A percentile compares a stretch with the other conserved stretches of the same genome.
phyloP scores from a whole-genome alignment of 2,113 vertebrate genomes.

The Indri indri region DNA sequence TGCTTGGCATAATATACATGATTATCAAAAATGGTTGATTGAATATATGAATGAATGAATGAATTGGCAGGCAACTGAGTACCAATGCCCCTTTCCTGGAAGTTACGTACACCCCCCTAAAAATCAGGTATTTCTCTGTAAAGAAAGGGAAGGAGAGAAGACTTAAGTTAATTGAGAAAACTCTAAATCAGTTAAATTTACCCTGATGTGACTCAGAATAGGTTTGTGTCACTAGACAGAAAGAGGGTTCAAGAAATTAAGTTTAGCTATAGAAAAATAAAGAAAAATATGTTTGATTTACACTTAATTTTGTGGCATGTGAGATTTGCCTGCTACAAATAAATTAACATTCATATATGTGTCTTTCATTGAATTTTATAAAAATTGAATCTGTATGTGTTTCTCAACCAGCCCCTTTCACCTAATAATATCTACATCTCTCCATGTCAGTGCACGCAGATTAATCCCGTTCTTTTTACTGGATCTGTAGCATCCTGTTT shows the following conservation, averaged over 20 bases:
- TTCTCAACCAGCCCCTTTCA: background rate
- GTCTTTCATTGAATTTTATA: background rate
- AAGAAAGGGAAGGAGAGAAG: background rate
- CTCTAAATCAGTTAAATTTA: background rate
- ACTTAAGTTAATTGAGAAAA: too few species aligned
- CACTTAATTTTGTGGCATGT: background rate
- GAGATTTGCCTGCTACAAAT: background rate
- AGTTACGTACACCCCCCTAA: too few species aligned
- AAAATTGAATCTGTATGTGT: background rate
- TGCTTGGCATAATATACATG: background rate
- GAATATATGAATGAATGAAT: background rate
- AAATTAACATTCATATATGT: background rate
- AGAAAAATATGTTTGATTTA: background rate
- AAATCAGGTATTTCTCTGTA: background rate
- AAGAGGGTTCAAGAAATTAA: background rate
- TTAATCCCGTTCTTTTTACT: background rate
- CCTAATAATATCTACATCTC: background rate
- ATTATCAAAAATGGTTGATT: background rate
- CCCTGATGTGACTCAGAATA: background rate
- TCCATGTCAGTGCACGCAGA: background rate
- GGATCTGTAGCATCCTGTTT: background rate
- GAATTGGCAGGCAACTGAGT: background rate
- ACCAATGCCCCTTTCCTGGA: background rate
- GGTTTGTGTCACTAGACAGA: background rate
- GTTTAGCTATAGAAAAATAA: background rate